phyloP scores from a whole-genome alignment of 92 coral and sea anemone genomes.

The Epizoanthus ramosus region DNA sequence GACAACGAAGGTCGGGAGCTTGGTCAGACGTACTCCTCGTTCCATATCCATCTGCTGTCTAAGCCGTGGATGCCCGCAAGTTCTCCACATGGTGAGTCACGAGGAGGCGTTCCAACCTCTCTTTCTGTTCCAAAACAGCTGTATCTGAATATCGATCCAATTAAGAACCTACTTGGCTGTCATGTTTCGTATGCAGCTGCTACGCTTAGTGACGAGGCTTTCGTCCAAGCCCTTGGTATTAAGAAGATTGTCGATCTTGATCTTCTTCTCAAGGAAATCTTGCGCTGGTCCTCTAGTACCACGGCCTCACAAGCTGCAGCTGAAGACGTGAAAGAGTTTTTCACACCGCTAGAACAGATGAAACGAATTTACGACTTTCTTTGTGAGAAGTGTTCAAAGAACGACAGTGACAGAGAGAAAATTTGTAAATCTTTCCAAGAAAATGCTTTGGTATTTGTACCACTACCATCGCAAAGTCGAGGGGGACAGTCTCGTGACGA shows the following conservation, averaged over 20 bases:
- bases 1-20: constrained; percentile 68
- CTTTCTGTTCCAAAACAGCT: constrained; percentile 55
- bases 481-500: background rate
- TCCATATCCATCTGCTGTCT: constrained; percentile 59
- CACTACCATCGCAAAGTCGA: constrained; percentile 24
- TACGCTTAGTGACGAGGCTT: constrained; percentile 50
- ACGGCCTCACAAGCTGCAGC: constrained; percentile 18
- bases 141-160: constrained; percentile 37
- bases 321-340: constrained; percentile 47
- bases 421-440: constrained; percentile 56
- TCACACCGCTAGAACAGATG: constrained; percentile 76
- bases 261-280: constrained; percentile 60
- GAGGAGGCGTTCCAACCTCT: background rate
- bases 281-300: constrained; percentile 61
- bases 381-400: constrained; percentile 24
- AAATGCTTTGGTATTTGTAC: constrained; percentile 75
- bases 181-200: constrained; percentile 63
- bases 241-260: constrained; percentile 56
- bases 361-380: constrained; percentile 64
- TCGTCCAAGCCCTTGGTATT: constrained; percentile 60
- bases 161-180: constrained; percentile 55
- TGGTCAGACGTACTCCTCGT: constrained; percentile 63
- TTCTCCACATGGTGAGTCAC: too few species aligned
- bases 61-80: constrained; percentile 70
- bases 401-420: constrained; percentile 35